These are phyloP conservation scores for Harpagoxenus sublaevis DNA, from an alignment of 2,888 invertebrate genomes.

Conservation along the genomic window DNA sequence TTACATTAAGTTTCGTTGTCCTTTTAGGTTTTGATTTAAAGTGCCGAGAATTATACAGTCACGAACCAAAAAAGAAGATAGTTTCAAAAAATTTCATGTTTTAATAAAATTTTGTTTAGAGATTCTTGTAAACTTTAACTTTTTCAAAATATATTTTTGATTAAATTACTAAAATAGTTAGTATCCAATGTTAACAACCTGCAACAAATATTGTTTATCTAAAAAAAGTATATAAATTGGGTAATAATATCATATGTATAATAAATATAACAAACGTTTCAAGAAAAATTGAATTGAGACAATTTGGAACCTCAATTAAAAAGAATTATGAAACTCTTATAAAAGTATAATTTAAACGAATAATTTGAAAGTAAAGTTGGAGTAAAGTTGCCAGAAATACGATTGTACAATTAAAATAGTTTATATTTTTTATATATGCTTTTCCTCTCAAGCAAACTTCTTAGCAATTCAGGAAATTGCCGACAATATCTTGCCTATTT, in stretches of 20 bases:
- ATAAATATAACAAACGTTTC: background rate
- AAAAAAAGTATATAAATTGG: background rate
- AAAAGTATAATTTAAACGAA: background rate
- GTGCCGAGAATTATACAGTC: background rate
- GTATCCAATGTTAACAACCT: background rate
- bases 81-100: background rate
- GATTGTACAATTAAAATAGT: constrained; percentile 2
- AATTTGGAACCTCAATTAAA: background rate
- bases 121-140: background rate
- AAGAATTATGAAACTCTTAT: background rate
- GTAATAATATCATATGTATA: background rate
- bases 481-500: constrained; percentile 1
- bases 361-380: background rate
- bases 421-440: background rate
- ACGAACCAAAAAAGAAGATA: background rate
- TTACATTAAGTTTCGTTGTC: background rate
- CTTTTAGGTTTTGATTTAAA: background rate
- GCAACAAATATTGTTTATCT: background rate
- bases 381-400: background rate
- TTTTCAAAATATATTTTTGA: background rate
- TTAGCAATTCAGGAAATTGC: constrained; percentile 3
- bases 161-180: constrained; percentile 4
- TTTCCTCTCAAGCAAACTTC: background rate
- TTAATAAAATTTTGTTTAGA: background rate
- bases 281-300: constrained; percentile 1